These are phyloP conservation scores for Forbesichthys papilliferus DNA, from an alignment of 2,113 vertebrate genomes.

Conservation along the genomic window DNA sequence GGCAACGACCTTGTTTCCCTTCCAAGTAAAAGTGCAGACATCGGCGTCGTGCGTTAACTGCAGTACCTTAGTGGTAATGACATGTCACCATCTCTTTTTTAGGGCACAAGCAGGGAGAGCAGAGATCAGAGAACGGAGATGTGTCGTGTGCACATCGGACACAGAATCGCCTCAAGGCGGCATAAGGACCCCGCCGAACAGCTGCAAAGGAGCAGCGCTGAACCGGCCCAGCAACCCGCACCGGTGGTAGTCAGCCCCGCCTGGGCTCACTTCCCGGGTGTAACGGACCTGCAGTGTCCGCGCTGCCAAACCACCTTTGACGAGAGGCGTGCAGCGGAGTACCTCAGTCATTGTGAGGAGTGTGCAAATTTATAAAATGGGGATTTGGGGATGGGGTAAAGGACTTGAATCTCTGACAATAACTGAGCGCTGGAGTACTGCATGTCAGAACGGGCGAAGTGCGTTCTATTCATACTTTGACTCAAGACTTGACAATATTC, in stretches of 20 bases:
- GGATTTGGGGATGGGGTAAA: neutral
- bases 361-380: constrained; percentile 74
- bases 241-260: constrained; percentile 34
- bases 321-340: constrained; percentile 79
- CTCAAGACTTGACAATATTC: constrained; percentile 34
- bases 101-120: constrained; percentile 69
- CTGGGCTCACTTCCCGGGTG: constrained; percentile 46
- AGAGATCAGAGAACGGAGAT: constrained; percentile 62
- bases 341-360: constrained; percentile 84
- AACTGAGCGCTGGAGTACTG: constrained; percentile 70
- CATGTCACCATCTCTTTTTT: constrained; percentile 21
- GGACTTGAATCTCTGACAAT: constrained; percentile 36
- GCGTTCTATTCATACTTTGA: constrained; percentile 13
- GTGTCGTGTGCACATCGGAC: constrained; percentile 67
- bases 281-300: constrained; percentile 86
- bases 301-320: constrained; percentile 79
- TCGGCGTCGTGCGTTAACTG: neutral
- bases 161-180: constrained; percentile 57
- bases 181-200: constrained; percentile 55
- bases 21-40: neutral
- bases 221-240: constrained; percentile 47
- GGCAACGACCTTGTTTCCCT: neutral
- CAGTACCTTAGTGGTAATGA: neutral
- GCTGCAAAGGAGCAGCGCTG: constrained; percentile 56
- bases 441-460: constrained; percentile 26